A percentile compares a stretch with the other conserved stretches of the same genome.
phyloP scores from a whole-genome alignment of 2,113 vertebrate species.

The Lamprotornis superbus region DNA sequence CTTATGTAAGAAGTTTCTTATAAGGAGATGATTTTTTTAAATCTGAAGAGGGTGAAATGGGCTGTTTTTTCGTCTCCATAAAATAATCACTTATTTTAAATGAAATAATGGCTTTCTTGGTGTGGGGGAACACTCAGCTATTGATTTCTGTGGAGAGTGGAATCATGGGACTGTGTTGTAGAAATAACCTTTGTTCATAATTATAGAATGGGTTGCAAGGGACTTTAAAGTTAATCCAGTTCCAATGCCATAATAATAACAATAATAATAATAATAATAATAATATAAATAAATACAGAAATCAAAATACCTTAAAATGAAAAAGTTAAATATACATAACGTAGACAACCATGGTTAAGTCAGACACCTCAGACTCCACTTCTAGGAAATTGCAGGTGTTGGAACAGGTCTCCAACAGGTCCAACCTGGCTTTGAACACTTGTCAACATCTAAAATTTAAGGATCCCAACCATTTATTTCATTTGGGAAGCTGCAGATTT shows the following conservation, averaged over 20 bases:
- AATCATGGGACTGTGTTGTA: neutral
- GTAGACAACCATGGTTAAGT: neutral
- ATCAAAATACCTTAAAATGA: neutral
- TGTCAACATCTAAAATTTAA: neutral
- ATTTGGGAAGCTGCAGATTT: neutral
- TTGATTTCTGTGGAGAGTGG: neutral
- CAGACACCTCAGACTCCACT: neutral
- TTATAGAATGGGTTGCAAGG: neutral
- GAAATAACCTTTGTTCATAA: neutral
- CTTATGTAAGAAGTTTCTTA: neutral
- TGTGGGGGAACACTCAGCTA: neutral
- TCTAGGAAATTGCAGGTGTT: neutral
- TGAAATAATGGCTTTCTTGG: neutral
- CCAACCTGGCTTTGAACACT: neutral
- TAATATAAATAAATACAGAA: neutral
- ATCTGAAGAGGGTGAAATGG: neutral
- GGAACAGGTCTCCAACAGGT: neutral
- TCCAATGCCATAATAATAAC: neutral
- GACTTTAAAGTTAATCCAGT: neutral
- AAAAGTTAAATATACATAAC: neutral
- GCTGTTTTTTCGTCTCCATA: neutral
- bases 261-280: too few relatives aligned
- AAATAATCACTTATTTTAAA: neutral
- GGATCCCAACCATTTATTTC: neutral
- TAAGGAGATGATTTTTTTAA: neutral